phyloP scores from a whole-genome alignment of 2,888 invertebrate species.

The Phrixothrix hirtus region DNA sequence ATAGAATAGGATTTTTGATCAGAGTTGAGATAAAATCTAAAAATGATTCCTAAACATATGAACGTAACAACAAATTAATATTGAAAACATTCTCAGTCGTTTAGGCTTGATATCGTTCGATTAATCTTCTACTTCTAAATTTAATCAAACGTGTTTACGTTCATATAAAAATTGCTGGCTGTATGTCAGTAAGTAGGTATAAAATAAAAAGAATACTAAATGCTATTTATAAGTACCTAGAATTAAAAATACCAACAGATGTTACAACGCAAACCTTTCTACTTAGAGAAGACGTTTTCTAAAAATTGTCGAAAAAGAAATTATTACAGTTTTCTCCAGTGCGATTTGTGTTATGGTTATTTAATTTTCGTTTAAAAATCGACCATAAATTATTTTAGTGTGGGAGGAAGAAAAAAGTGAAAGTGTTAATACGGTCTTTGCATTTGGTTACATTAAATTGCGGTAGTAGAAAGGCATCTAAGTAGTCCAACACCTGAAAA shows the following conservation, averaged over 20 bases:
- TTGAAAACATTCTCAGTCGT: too few relatives aligned
- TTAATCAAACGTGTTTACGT: too few relatives aligned
- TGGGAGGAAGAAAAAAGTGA: constrained; percentile 29
- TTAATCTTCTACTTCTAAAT: too few relatives aligned
- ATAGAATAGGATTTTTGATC: too few relatives aligned
- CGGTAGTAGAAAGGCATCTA: constrained; percentile 27
- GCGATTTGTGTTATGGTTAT: constrained; percentile 1
- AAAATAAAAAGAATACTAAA: too few relatives aligned
- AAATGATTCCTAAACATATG: too few relatives aligned
- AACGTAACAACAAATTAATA: too few relatives aligned
- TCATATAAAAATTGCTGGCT: too few relatives aligned
- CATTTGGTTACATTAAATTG: constrained; percentile 11
- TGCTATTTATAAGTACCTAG: too few relatives aligned
- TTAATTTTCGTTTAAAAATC: constrained; percentile 14
- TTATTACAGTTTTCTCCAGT: not conserved
- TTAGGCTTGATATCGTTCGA: too few relatives aligned
- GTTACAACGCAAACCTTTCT: not conserved
- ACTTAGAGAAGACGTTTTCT: not conserved
- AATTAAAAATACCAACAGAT: constrained; percentile 6
- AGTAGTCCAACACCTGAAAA: constrained; percentile 24
- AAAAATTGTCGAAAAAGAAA: not conserved
- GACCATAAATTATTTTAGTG: constrained; percentile 16
- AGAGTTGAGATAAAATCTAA: too few relatives aligned
- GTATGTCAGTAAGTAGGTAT: too few relatives aligned
- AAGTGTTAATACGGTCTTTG: constrained; percentile 21